Conservation (phyloP, 2,888 invertebrate genomes). For the Synanthedon tipuliformis region DNA sequence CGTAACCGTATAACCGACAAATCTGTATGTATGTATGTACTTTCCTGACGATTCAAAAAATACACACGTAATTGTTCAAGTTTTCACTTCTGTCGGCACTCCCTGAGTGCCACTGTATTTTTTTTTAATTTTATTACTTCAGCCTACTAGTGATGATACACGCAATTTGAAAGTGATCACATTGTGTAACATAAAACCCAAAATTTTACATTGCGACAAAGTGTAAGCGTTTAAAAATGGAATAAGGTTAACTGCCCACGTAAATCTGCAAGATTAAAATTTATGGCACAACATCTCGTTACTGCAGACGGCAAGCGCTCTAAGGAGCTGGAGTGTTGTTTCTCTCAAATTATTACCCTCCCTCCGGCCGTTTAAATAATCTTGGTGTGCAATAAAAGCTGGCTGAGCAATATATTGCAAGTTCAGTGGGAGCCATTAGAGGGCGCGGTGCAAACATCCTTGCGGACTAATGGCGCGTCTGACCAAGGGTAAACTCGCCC, state of each 20-base stretch:
- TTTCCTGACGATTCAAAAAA: no score
- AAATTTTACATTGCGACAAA: constrained; percentile 4
- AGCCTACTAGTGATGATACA: no score
- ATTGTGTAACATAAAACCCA: no score
- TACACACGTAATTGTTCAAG: no score
- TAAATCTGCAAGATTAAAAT: constrained; percentile 22
- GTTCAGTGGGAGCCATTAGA: constrained; percentile 29
- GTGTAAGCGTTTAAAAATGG: not conserved
- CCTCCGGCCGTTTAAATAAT: constrained; percentile 46
- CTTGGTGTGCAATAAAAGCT: constrained; percentile 43
- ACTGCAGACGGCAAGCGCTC: constrained; percentile 19
- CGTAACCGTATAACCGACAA: no score
- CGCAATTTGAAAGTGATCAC: no score
- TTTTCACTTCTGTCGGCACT: no score
- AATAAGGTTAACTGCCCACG: constrained; percentile 1
- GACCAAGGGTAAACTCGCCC: constrained; percentile 13
- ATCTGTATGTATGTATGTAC: no score
- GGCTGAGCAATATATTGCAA: constrained; percentile 38
- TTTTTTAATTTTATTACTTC: no score
- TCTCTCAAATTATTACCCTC: constrained; percentile 32
- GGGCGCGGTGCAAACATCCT: constrained; percentile 32
- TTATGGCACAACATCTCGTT: constrained; percentile 24
- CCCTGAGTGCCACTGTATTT: no score
- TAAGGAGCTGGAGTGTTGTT: constrained; percentile 19
- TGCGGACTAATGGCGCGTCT: constrained; percentile 24